Evolutionary conservation across 1,140 invertebrate species (phyloP), one percentile per base, ranked within the genome.

Genomic region (Sycophaga agraensis): DNA sequence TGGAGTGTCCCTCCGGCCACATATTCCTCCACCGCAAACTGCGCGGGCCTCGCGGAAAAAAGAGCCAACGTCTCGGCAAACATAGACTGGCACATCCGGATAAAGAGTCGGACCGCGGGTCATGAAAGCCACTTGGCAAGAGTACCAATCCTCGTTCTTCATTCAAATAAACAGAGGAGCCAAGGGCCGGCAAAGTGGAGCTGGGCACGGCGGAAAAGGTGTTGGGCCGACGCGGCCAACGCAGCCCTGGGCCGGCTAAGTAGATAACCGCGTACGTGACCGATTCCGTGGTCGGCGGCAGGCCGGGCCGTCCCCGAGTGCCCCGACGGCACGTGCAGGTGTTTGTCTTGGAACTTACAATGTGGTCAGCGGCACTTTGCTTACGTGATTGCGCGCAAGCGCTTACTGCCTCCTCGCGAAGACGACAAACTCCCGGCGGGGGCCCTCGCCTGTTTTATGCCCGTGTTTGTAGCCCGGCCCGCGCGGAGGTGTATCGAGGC

Each of bases 251-350:
- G 1, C 16, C 19, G 28, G 16, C 43, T 34, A 55, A 56, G 53
- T 48, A 55, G 59, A 62, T 62, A 62, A 62, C 54, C 46, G 24
- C 48, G 61, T 63, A 63, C 61, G 61, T 63, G 61, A 57, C 61
- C 61, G 55, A 63, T 51, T 57, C 37, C 60, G 53, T 16, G 60
- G 61, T 50, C 26, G 43, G 19, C 16, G 9, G 17, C 12, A 14
- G 24, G 24, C 35, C 22, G n/a, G 21, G 48, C 34, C 26, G 2
- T 8, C 22, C 50, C 35, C 35, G 39, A 39, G 19, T 43, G 19
- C 14, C 48, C 40, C 46, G 7, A 8, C 17, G 43, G 59, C 59
- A 56, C 59, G 59, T 48, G 54, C 54, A 51, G 54, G 46, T 63
- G 61, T 63, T 63, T 63, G 61, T 63, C 61, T 63, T 63, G n/a